These are phyloP conservation scores for Helicorthomorpha holstii DNA, from an alignment of 1,140 invertebrate species.

Conservation along the genomic window DNA sequence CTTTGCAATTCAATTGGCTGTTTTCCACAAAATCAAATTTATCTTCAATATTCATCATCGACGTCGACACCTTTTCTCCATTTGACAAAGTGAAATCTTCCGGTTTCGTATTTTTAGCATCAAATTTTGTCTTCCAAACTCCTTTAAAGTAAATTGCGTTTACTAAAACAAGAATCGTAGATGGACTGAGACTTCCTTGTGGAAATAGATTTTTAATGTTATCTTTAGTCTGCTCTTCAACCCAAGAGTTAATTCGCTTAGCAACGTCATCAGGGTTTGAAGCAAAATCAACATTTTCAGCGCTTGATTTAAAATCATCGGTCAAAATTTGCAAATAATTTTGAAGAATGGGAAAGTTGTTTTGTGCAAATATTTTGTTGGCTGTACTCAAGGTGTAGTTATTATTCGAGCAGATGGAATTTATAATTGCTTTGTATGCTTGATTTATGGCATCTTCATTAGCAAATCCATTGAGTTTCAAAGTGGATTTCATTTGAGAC, in stretches of 20 bases:
- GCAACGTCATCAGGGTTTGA: background rate
- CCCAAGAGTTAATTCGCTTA: conserved; percentile 56
- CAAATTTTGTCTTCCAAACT: conserved; percentile 22
- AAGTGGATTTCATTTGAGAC: background rate
- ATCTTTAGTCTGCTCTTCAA: conserved; percentile 47
- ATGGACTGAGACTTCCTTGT: conserved; percentile 1
- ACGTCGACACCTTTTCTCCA: conserved; percentile 11
- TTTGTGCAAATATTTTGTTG: background rate
- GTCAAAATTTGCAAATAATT: background rate
- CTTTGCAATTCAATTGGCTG: conserved; percentile 46
- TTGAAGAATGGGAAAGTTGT: background rate
- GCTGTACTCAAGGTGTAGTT: background rate
- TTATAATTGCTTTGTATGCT: background rate
- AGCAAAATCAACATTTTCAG: background rate
- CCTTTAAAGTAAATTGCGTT: conserved; percentile 28
- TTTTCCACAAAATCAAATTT: conserved; percentile 15
- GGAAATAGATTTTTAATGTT: conserved; percentile 36
- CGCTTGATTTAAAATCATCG: background rate
- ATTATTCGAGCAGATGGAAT: background rate
- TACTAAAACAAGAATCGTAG: conserved; percentile 18
- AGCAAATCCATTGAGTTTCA: background rate
- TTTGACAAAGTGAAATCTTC: conserved; percentile 19
- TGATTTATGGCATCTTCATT: background rate
- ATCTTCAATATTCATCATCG: conserved; percentile 15
- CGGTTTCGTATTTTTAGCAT: conserved; percentile 20